A percentile compares a stretch with the other conserved stretches of the same genome.
Conservation (phyloP, 2,888 invertebrate species). For the Thecocarcelia acutangulata region DNA sequence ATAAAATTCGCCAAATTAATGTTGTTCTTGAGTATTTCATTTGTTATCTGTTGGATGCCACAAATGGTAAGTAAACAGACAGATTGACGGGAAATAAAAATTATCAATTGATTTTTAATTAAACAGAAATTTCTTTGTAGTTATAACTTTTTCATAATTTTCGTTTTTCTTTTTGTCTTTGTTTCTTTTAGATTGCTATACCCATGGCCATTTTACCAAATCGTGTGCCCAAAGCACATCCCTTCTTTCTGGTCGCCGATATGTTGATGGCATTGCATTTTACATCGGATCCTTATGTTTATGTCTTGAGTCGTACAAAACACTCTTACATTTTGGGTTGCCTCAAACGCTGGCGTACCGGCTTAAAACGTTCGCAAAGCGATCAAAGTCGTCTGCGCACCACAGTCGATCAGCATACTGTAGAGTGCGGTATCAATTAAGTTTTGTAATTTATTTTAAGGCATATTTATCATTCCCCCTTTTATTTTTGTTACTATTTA, state of each 20-base stretch:
- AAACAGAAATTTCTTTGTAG: not conserved
- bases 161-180: no score
- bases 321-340: constrained; percentile 78
- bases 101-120: constrained; percentile 49
- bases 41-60: constrained; percentile 93
- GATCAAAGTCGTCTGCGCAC: constrained; percentile 80
- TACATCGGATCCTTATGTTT: constrained; percentile 91
- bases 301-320: constrained; percentile 87
- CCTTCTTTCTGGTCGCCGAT: constrained; percentile 85
- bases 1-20: constrained; percentile 92
- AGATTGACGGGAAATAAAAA: constrained; percentile 3
- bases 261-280: constrained; percentile 90
- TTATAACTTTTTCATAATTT: no score
- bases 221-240: constrained; percentile 75
- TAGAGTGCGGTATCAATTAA: constrained; percentile 78
- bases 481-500: not conserved
- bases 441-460: not conserved
- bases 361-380: constrained; percentile 78
- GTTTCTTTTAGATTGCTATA: constrained; percentile 84
- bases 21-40: constrained; percentile 91
- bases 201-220: constrained; percentile 82
- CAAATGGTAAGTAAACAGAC: constrained; percentile 84
- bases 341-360: constrained; percentile 78
- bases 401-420: constrained; percentile 78
- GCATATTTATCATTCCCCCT: not conserved